A percentile compares a stretch with the other conserved stretches of the same genome.
Conservation (phyloP, 2,113 vertebrate genomes). For the Echinops telfairi region DNA sequence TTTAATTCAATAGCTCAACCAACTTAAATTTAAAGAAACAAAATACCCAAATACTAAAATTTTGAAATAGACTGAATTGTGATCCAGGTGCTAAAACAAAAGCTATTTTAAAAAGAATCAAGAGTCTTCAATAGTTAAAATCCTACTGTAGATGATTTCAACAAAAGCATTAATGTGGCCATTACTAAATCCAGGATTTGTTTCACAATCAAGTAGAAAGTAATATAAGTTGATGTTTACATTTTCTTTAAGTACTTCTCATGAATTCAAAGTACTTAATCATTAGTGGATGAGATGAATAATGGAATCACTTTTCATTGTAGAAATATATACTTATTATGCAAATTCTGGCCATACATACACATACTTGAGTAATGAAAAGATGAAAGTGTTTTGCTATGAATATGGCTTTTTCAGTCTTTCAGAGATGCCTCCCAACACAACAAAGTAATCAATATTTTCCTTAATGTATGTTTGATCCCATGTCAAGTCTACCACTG, state of each 20-base stretch:
- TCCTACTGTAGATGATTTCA: not conserved
- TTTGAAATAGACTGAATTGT: not conserved
- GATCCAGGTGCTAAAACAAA: slow-evolving; percentile 30
- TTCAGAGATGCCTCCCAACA: not conserved
- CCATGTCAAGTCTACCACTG: not conserved
- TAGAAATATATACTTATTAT: not conserved
- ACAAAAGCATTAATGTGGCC: not conserved
- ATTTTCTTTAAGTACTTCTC: slow-evolving; percentile 15
- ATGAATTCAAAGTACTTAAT: not conserved
- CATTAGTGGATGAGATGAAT: not conserved
- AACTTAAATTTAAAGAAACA: slow-evolving; percentile 57
- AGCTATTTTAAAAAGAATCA: slow-evolving; percentile 34
- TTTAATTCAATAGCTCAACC: slow-evolving; percentile 9
- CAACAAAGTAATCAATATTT: not conserved
- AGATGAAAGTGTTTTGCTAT: not conserved
- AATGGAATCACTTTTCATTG: not conserved
- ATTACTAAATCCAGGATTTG: slow-evolving; percentile 21
- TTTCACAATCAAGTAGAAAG: slow-evolving; percentile 19
- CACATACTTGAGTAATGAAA: not conserved
- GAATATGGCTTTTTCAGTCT: not conserved
- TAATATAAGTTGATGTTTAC: not conserved
- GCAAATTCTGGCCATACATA: slow-evolving; percentile 2
- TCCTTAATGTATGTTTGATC: not conserved
- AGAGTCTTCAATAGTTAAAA: slow-evolving; percentile 39
- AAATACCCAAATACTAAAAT: slow-evolving; percentile 43